Percentiles rank a stretch among this genome's conserved stretches.
Conservation (phyloP, 1,140 invertebrate genomes). For the Drosophila pandora region DNA sequence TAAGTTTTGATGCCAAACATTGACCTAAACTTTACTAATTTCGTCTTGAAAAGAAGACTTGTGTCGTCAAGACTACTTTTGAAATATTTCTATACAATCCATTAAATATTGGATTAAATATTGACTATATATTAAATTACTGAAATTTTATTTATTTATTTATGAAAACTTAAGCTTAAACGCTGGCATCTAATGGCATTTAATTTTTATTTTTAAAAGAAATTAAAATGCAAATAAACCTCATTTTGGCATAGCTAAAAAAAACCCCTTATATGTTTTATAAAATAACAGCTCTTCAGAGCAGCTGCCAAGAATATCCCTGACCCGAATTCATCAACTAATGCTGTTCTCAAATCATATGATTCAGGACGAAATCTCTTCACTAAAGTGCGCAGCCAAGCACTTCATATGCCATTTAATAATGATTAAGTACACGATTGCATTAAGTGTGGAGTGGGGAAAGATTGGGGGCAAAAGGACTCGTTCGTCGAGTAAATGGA, state of each 20-base stretch:
- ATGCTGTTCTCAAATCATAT: not conserved
- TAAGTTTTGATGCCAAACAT: slow-evolving; percentile 51
- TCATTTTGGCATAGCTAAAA: too few species aligned
- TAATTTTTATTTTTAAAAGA: too few species aligned
- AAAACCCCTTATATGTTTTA: not conserved
- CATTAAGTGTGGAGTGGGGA: not conserved
- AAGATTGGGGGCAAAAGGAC: not conserved
- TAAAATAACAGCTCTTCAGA: not conserved
- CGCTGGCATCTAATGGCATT: too few species aligned
- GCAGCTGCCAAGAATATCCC: not conserved
- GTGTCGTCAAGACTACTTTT: too few species aligned
- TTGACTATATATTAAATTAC: too few species aligned
- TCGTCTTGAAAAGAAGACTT: too few species aligned
- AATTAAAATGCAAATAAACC: too few species aligned
- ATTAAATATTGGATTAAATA: too few species aligned
- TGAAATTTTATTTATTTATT: too few species aligned
- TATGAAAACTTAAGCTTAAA: too few species aligned
- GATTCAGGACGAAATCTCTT: slow-evolving; percentile 13
- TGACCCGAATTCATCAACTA: slow-evolving; percentile 33
- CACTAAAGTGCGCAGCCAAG: slow-evolving; percentile 32
- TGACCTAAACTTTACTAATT: not conserved
- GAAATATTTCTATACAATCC: too few species aligned
- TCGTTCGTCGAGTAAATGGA: slow-evolving; percentile 22
- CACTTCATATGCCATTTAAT: slow-evolving; percentile 46
- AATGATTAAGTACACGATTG: slow-evolving; percentile 41